phyloP scores from a whole-genome alignment of 2,113 vertebrate genomes.

The Microcebus murinus region DNA sequence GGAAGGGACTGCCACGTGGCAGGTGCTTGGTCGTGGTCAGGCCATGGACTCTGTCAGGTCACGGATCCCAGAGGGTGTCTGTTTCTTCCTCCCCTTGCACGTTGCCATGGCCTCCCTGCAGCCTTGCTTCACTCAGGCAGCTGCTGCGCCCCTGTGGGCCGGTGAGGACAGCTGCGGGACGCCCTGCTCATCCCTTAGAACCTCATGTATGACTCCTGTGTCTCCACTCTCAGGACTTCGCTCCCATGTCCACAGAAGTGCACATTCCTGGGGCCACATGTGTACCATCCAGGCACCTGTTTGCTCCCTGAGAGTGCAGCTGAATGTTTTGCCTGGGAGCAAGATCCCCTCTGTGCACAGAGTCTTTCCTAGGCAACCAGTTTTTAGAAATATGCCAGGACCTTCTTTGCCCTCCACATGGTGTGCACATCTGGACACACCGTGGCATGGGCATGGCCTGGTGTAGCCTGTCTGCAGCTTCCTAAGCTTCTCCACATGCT shows the following conservation, averaged over 20 bases:
- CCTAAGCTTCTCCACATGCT: neutral
- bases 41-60: neutral
- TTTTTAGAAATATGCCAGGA: neutral
- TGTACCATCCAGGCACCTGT: no score
- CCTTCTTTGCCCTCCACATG: neutral
- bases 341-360: neutral
- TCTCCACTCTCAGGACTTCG: neutral
- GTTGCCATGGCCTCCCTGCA: neutral
- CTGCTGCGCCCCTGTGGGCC: rapidly evolving
- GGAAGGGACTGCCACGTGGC: no score
- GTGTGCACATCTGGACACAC: neutral
- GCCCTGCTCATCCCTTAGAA: neutral
- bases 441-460: neutral
- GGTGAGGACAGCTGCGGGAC: neutral
- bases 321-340: neutral
- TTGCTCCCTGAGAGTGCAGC: no score
- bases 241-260: neutral
- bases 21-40: neutral
- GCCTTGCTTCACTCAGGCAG: neutral
- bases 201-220: no score
- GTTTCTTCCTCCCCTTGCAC: neutral
- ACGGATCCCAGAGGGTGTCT: no score
- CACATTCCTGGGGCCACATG: neutral
- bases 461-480: neutral
- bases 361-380: neutral